Base-by-base conservation (phyloP, 2,797 vertebrate genomes). In the Spatula clypeata region DNA sequence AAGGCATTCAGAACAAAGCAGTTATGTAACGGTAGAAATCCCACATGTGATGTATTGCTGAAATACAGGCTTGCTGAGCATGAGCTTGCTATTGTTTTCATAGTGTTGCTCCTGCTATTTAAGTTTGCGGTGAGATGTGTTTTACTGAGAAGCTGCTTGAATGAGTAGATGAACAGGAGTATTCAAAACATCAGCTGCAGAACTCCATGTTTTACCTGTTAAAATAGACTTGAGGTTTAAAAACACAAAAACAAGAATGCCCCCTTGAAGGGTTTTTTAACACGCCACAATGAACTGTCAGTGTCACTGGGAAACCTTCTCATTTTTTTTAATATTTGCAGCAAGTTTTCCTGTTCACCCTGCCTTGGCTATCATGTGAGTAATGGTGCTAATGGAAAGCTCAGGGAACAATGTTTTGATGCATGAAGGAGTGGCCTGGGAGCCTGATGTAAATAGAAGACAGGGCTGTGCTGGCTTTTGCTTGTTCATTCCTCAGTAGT, bases 1-100 rank as follows among this genome's bases (percentile, higher is more conserved):
- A 92, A 72, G 90, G 31, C 55, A 74, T 87, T 94, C 34, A 66
- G 72, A 94, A 81, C 23, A 90, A 87, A 94, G 51, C 66, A 75
- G 24, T 67, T 91, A 29, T 58, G 32, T 53, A 79, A 27, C 21
- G 8, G 45, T 31, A 69, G n/a, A 80, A 91, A 81, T 79, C 53
- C 60, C 79, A 91, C 71, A 81, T 79, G 38, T 51, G 77, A 8
- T 55, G 47, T 86, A 47, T 87, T 27, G 62, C 55, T 92, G 89
- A 79, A 92, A 79, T 60, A 65, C 14, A 62, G 74, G 42, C 42
- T 84, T 89, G 67, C 62, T 81, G 51, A 93, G 74, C 34, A 87
- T 70, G 62, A 85, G 36, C 91, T 93, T 95, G 38, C 36, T 62
- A 26, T 18, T 77, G 86, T 86, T 88, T 92, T 75, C 80, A 54